Evolutionary conservation across 2,797 vertebrate species (phyloP), one percentile per base, ranked within the genome.

Genomic region (Channallabes apus): DNA sequence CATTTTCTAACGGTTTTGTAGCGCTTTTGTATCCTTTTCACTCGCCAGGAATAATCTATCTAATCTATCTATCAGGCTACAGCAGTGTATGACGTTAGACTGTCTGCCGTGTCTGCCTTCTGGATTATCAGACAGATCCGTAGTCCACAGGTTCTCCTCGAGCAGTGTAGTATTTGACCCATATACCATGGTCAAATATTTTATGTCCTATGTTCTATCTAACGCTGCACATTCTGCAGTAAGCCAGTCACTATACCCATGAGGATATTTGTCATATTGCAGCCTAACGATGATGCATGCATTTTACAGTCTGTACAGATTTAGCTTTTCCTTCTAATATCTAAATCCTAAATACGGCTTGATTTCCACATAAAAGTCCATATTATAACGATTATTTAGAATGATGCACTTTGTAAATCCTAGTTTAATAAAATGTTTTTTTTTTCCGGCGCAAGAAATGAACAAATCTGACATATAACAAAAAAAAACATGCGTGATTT

Each of bases 91-190:
- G 24, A 54, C 61, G 46, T 46, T 3, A 80, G 41, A 80, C 62
- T 1, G 56, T 80, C 62, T 80, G 67, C 62, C 0, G 56, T 80
- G 79, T 80, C 78, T 80, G 79, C 8, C 62, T 80, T 67, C 62
- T 38, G 38, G 20, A 27, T 20, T 64, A 29, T 64, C 8, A 65
- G 24, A n/a, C 71, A 65, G 35, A 76, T 27, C 41, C 54, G 17
- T 15, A 29, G 35, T 80, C 38, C 14, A 29, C n/a, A 83, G 56
- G 35, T 75, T 62, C 62, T 3, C 18, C 32, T 38, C 14, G 8
- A 24, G 5, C 22, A 38, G 1, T 61, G 22, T n/a, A 22, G n/a
- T 3, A 78, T 38, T 24, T 32, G 14, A 2, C 54, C 35, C 22
- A 22, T 15, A 41, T 2, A 0, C 56, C 32, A 14, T 38, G 3